Evolutionary conservation across 2,888 invertebrate genomes (phyloP).

Genomic region (Cynaeus angustus): DNA sequence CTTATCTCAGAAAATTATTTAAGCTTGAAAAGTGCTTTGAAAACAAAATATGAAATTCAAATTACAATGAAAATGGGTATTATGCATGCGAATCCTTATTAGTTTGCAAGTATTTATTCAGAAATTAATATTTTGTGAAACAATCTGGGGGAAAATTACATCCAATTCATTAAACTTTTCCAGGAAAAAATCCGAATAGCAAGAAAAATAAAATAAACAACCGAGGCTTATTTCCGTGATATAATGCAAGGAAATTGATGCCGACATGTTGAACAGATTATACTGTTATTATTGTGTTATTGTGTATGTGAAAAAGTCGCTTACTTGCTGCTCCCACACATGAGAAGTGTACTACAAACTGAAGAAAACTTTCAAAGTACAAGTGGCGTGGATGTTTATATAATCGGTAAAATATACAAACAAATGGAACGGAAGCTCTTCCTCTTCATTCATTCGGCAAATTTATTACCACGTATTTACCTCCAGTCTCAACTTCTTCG

Average conservation of each 20-base stretch:
- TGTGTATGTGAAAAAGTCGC: constrained; percentile 15
- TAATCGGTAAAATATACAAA: constrained; percentile 44
- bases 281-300: constrained; percentile 8
- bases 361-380: constrained; percentile 37
- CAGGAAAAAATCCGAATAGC: constrained; percentile 6
- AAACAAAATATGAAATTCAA: constrained; percentile 36
- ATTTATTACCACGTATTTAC: constrained; percentile 11
- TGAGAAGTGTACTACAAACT: constrained; percentile 18
- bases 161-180: constrained; percentile 21
- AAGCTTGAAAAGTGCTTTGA: constrained; percentile 10
- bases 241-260: constrained; percentile 20
- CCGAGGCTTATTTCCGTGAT: neutral
- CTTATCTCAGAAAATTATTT: constrained; percentile 9
- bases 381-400: constrained; percentile 38
- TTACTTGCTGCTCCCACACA: constrained; percentile 13
- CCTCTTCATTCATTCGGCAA: constrained; percentile 32
- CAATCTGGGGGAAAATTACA: constrained; percentile 4
- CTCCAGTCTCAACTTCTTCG: constrained; percentile 6
- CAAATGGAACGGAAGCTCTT: constrained; percentile 40
- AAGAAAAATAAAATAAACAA: constrained; percentile 7
- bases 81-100: constrained; percentile 39
- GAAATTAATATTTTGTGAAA: constrained; percentile 20
- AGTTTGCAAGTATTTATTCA: constrained; percentile 30
- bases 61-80: constrained; percentile 22
- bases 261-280: constrained; percentile 15